These are phyloP conservation scores for Eulimnadia texana DNA, from an alignment of 1,140 invertebrate species.

Conservation along the genomic window DNA sequence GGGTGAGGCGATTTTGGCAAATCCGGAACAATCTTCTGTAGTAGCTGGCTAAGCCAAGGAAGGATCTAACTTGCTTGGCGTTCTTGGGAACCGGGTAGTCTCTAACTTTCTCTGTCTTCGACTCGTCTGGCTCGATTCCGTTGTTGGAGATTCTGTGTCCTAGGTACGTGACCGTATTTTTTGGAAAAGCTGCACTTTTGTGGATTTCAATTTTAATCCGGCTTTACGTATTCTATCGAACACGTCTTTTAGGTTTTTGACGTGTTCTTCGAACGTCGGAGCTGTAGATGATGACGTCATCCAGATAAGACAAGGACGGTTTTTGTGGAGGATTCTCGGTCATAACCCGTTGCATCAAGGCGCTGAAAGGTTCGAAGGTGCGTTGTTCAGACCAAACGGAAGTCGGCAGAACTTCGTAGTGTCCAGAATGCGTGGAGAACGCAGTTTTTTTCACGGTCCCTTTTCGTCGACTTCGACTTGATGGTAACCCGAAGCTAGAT, in stretches of 20 bases:
- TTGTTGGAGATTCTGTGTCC: slow-evolving; percentile 21
- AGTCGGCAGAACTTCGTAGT: slow-evolving; percentile 30
- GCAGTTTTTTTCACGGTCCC: slow-evolving; percentile 31
- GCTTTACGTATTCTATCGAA: slow-evolving; percentile 20
- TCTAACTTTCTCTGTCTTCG: slow-evolving; percentile 18
- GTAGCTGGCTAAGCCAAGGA: slow-evolving; percentile 16
- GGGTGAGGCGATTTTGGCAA: slow-evolving; percentile 14
- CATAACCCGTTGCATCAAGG: slow-evolving; percentile 26
- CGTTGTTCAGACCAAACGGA: slow-evolving; percentile 33
- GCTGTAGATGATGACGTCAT: slow-evolving; percentile 31
- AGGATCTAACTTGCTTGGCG: slow-evolving; percentile 9
- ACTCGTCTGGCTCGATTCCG: slow-evolving; percentile 20
- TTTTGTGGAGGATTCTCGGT: slow-evolving; percentile 16
- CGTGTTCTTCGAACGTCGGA: slow-evolving; percentile 26
- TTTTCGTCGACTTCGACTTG: slow-evolving; percentile 29
- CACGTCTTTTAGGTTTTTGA: slow-evolving; percentile 24
- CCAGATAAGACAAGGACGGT: slow-evolving; percentile 27
- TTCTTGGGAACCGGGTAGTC: slow-evolving; percentile 19
- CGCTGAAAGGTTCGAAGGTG: slow-evolving; percentile 30
- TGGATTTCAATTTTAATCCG: slow-evolving; percentile 10
- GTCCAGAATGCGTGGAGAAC: slow-evolving; percentile 26
- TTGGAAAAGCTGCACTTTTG: slow-evolving; percentile 27
- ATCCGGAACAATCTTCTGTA: slow-evolving; percentile 15
- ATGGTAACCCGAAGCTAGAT: slow-evolving; percentile 30
- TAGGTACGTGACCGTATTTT: slow-evolving; percentile 21